These are phyloP conservation scores for Dasyprocta punctata DNA, from an alignment of 2,113 vertebrate species.

Conservation along the genomic window DNA sequence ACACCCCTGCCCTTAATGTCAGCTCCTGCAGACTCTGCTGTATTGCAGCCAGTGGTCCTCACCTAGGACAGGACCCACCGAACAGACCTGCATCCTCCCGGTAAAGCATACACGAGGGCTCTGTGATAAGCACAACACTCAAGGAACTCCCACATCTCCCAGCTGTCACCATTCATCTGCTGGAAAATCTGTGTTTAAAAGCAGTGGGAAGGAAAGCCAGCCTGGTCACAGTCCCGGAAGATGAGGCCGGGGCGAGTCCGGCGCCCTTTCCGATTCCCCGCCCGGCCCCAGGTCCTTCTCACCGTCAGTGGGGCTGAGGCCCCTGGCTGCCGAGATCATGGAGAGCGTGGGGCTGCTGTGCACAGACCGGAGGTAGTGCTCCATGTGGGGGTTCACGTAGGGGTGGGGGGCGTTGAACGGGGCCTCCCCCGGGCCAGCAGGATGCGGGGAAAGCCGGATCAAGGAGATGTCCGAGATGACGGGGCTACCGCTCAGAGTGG, in stretches of 20 bases:
- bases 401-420: constrained; percentile 94
- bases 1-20: background rate
- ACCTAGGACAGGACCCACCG: background rate
- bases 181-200: background rate
- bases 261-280: background rate
- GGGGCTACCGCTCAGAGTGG: constrained; percentile 93
- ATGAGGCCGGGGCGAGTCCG: background rate
- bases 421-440: constrained; percentile 88
- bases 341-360: constrained; percentile 97
- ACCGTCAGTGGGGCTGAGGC: constrained; percentile 97
- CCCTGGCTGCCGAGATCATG: constrained; percentile 96
- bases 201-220: background rate
- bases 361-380: constrained; percentile 97
- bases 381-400: constrained; percentile 96
- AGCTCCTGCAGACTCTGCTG: background rate
- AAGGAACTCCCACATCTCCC: background rate
- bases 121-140: background rate
- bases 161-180: background rate
- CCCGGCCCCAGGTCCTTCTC: constrained; percentile 75
- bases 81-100: background rate
- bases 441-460: constrained; percentile 96
- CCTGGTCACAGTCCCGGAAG: background rate
- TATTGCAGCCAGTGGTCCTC: background rate
- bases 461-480: constrained; percentile 98
- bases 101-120: background rate